Evolutionary conservation across 2,888 invertebrate genomes (phyloP).

Genomic region (Drosophila aldrichi): DNA sequence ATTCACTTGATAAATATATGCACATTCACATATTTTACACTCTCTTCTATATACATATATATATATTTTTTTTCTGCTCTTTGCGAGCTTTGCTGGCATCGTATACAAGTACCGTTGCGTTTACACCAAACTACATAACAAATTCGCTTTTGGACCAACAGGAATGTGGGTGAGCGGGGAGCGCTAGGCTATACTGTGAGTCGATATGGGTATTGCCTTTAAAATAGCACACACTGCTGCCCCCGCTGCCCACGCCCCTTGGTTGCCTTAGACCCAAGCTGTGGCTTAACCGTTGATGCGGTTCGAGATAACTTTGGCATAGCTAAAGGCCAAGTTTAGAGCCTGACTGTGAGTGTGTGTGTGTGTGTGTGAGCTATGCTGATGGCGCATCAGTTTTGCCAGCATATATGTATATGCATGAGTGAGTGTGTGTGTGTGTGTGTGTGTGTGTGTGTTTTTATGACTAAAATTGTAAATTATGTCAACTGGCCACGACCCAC

Average conservation of each 20-base stretch:
- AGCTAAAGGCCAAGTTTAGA: conserved; percentile 73
- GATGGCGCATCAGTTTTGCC: conserved; percentile 52
- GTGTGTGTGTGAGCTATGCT: conserved; percentile 36
- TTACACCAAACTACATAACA: conserved; percentile 34
- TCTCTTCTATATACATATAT: conserved; percentile 14
- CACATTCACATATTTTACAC: conserved; percentile 38
- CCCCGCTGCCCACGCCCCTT: accelerated
- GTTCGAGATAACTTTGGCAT: conserved; percentile 70
- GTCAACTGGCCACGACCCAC: conserved; percentile 80
- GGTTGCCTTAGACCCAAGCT: background rate
- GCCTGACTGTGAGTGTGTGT: conserved; percentile 16
- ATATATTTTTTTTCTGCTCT: conserved; percentile 6
- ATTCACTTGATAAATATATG: conserved; percentile 47
- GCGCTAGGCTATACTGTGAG: background rate
- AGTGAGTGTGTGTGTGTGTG: conserved; percentile 16
- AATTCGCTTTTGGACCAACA: too few species aligned
- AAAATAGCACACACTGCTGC: conserved; percentile 18
- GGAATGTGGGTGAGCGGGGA: too few species aligned
- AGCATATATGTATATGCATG: conserved; percentile 42
- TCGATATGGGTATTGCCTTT: conserved; percentile 17
- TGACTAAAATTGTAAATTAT: conserved; percentile 80
- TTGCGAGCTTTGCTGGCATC: conserved; percentile 9
- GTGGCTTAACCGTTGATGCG: conserved; percentile 72
- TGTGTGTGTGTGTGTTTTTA: conserved; percentile 67
- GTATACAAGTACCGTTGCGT: conserved; percentile 19